These are phyloP conservation scores for Sphaerodactylus townsendi DNA, from an alignment of 2,113 vertebrate species.

Conservation along the genomic window DNA sequence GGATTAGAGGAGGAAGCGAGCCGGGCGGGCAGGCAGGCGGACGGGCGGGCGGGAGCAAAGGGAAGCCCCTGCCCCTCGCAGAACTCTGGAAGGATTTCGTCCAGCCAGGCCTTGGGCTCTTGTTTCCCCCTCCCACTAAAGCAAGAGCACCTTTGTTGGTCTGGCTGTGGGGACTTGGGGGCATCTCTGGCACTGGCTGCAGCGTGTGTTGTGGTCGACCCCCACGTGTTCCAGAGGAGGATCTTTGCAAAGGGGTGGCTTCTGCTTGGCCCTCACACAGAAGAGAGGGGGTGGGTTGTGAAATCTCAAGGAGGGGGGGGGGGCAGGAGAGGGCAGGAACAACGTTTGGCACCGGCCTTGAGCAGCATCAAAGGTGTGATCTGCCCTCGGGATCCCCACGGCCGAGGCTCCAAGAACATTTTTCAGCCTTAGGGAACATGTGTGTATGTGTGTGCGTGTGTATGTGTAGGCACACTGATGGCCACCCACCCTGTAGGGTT, in stretches of 20 bases:
- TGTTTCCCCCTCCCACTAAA: background rate
- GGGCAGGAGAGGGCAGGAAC: too few relatives aligned
- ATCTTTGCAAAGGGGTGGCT: background rate
- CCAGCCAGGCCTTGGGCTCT: background rate
- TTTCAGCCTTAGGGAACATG: too few relatives aligned
- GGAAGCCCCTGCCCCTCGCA: background rate
- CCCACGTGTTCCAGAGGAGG: too few relatives aligned
- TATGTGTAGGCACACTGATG: too few relatives aligned
- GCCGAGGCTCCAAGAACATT: too few relatives aligned
- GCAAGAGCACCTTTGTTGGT: slow-evolving; percentile 23
- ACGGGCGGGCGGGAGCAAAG: too few relatives aligned
- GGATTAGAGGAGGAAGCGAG: slow-evolving; percentile 37
- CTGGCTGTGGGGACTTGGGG: background rate
- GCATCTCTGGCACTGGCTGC: too few relatives aligned
- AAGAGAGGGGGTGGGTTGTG: rapidly evolving
- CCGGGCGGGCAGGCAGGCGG: background rate
- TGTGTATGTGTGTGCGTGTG: too few relatives aligned
- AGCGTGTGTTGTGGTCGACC: too few relatives aligned
- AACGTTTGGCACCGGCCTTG: too few relatives aligned
- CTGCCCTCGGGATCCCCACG: rapidly evolving
- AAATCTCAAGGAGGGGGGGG: background rate
- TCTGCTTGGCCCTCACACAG: too few relatives aligned
- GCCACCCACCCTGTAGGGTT: too few relatives aligned
- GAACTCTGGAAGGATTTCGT: slow-evolving; percentile 36
- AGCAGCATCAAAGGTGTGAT: background rate